Conservation (phyloP, 2,888 invertebrate species). For the Colletes collaris region DNA sequence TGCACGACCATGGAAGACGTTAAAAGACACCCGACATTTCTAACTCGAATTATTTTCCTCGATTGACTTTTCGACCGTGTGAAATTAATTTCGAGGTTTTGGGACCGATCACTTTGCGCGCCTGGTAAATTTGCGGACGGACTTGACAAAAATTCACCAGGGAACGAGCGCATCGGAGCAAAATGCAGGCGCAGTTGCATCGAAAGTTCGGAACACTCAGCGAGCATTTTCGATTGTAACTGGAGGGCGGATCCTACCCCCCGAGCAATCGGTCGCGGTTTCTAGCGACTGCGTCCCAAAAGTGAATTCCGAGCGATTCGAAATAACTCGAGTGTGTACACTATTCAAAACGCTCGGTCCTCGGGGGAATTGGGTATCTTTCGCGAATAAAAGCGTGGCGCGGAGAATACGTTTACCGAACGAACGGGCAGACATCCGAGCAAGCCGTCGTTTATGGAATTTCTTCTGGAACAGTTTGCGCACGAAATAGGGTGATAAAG, state of each 20-base stretch:
- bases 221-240: conserved; percentile 34
- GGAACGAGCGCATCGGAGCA: neutral
- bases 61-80: too few species aligned
- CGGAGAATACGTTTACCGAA: conserved; percentile 12
- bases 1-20: too few species aligned
- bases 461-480: too few species aligned
- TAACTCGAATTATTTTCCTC: too few species aligned
- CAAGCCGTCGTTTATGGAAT: too few species aligned
- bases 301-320: conserved; percentile 39
- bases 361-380: conserved; percentile 18
- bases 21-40: too few species aligned
- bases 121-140: too few species aligned
- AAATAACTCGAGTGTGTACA: conserved; percentile 32
- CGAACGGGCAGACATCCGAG: neutral
- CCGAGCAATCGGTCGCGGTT: conserved; percentile 37
- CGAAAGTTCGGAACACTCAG: conserved; percentile 20
- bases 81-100: too few species aligned
- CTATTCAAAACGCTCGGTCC: conserved; percentile 25
- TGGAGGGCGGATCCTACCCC: neutral
- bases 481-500: too few species aligned
- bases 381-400: conserved; percentile 13
- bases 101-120: too few species aligned
- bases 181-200: neutral
- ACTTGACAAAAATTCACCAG: neutral
- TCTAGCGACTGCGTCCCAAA: conserved; percentile 24